Evolutionary conservation across 2,113 vertebrate genomes (phyloP).

Genomic region (Grantiella picta): DNA sequence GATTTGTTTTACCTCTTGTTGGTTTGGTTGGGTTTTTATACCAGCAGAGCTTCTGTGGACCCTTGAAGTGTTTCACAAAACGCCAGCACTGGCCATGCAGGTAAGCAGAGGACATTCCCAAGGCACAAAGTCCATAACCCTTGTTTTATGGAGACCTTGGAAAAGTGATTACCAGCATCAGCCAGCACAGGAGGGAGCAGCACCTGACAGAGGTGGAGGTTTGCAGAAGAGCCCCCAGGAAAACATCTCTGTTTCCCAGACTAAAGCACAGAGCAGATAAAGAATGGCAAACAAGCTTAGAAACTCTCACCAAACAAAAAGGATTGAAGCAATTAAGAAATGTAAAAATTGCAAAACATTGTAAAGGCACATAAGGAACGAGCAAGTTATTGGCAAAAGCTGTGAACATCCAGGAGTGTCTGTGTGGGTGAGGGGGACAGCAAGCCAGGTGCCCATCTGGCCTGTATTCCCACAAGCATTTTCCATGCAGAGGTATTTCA

Average conservation of each 20-base stretch:
- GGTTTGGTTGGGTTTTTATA: neutral
- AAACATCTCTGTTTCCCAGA: neutral
- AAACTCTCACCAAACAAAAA: neutral
- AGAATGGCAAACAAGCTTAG: neutral
- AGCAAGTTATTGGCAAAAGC: neutral
- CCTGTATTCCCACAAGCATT: rapidly evolving
- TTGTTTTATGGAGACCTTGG: neutral
- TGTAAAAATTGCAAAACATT: neutral
- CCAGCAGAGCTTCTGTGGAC: neutral
- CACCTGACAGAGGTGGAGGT: neutral
- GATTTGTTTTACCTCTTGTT: neutral
- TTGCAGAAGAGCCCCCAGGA: neutral
- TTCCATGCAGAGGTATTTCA: neutral
- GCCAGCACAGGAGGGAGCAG: neutral
- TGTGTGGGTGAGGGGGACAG: rapidly evolving
- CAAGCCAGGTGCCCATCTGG: neutral
- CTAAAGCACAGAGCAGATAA: rapidly evolving
- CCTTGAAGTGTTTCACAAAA: neutral
- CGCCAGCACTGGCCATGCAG: rapidly evolving
- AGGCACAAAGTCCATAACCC: neutral
- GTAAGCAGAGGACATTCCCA: neutral
- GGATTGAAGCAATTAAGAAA: neutral
- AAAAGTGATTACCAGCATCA: neutral
- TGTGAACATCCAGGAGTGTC: neutral
- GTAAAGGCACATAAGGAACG: neutral